Percentiles rank a stretch among this genome's conserved stretches.
phyloP scores from a whole-genome alignment of 2,797 vertebrate species.

The Sebastes kiyomatsui region DNA sequence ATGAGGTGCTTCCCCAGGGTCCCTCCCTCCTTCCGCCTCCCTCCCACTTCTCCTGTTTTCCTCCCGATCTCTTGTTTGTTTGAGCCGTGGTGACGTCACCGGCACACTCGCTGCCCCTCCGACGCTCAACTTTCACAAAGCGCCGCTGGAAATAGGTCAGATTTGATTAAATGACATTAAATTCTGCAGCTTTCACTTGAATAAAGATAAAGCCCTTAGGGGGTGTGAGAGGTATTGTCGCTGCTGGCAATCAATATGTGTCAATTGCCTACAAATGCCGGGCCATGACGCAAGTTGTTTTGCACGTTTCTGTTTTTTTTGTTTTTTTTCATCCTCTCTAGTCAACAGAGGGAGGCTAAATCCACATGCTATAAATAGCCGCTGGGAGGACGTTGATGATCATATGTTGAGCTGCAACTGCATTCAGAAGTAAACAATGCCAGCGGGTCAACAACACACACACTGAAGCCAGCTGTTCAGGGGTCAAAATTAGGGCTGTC shows the following conservation, averaged over 20 bases:
- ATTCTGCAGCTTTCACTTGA: constrained; percentile 53
- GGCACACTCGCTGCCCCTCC: constrained; percentile 1
- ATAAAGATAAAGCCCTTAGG: constrained; percentile 35
- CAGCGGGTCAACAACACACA: constrained; percentile 20
- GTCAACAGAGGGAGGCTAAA: constrained; percentile 36
- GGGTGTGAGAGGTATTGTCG: constrained; percentile 56
- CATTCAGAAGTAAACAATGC: constrained; percentile 61
- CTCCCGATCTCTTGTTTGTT: constrained; percentile 28
- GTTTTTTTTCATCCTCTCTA: constrained; percentile 2
- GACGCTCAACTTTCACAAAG: constrained; percentile 35
- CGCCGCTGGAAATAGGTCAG: constrained; percentile 76
- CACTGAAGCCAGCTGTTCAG: background rate
- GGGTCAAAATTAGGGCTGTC: background rate
- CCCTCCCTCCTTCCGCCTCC: constrained; percentile 4
- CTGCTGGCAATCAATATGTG: constrained; percentile 52
- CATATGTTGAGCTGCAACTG: constrained; percentile 32
- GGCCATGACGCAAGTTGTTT: constrained; percentile 69
- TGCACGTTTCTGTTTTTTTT: constrained; percentile 19
- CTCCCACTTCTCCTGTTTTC: background rate
- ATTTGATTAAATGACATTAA: constrained; percentile 79
- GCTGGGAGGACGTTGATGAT: constrained; percentile 44
- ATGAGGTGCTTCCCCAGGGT: constrained; percentile 43
- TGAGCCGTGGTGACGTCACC: constrained; percentile 34
- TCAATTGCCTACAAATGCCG: constrained; percentile 53
- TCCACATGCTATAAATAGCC: constrained; percentile 63